Evolutionary conservation across 2,797 vertebrate genomes (phyloP).

Genomic region (Eulemur rubriventer): DNA sequence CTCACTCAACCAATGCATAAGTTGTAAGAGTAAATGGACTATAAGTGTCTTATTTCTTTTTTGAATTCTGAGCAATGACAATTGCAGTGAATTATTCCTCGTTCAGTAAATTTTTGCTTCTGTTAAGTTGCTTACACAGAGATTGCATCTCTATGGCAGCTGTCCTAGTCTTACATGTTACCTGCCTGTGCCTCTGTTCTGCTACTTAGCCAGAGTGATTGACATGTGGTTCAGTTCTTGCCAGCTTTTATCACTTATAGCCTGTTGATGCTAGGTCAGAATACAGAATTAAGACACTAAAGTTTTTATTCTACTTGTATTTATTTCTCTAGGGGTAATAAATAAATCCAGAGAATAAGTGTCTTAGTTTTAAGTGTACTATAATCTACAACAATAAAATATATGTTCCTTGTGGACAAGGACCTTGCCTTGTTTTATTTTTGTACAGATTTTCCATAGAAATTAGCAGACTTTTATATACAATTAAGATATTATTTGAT

Average conservation of each 20-base stretch:
- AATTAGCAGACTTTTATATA: background rate
- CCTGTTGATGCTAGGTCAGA: background rate
- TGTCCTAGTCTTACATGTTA: background rate
- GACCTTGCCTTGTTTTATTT: background rate
- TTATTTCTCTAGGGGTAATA: background rate
- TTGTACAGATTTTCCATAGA: background rate
- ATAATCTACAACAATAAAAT: background rate
- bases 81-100: background rate
- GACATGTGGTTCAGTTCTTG: background rate
- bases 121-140: background rate
- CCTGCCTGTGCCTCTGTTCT: background rate
- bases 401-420: background rate
- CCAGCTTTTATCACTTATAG: background rate
- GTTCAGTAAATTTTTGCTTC: background rate
- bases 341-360: background rate
- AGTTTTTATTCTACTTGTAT: background rate
- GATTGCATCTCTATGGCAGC: background rate
- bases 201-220: background rate
- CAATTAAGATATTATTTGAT: background rate
- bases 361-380: background rate
- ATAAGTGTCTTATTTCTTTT: background rate
- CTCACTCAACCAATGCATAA: background rate
- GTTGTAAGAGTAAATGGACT: background rate
- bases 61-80: background rate
- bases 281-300: background rate